Conservation (phyloP, 2,797 vertebrate species). For the Staurois parvus region DNA sequence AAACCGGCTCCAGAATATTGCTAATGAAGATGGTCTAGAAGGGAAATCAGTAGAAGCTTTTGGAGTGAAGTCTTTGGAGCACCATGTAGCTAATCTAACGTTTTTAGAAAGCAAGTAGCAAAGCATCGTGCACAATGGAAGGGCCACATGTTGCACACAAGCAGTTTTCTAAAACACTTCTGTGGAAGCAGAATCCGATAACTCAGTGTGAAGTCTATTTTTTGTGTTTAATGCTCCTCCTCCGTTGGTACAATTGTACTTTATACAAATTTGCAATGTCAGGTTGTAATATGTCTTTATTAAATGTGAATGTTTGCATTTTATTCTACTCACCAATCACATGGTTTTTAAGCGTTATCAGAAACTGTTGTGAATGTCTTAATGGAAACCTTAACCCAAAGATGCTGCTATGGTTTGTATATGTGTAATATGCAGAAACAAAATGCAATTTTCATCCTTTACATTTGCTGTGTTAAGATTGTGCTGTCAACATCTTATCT, state of each 20-base stretch:
- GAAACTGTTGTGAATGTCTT: conserved; percentile 72
- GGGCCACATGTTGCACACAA: conserved; percentile 15
- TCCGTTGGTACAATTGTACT: conserved; percentile 71
- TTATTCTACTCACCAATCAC: conserved; percentile 63
- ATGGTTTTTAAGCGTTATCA: conserved; percentile 64
- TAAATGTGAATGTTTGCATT: conserved; percentile 67
- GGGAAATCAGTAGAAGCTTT: conserved; percentile 82
- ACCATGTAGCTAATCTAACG: conserved; percentile 83
- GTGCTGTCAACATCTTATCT: conserved; percentile 64
- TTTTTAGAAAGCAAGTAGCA: conserved; percentile 87
- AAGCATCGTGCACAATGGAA: not conserved
- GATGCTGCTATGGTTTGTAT: conserved; percentile 74
- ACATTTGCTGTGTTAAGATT: conserved; percentile 59
- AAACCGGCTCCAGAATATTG: conserved; percentile 74
- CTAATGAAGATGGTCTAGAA: conserved; percentile 78
- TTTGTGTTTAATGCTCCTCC: conserved; percentile 22
- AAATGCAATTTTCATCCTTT: conserved; percentile 55
- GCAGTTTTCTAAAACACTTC: conserved; percentile 66
- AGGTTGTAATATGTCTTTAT: conserved; percentile 68
- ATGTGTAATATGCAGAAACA: conserved; percentile 63
- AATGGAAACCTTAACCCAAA: conserved; percentile 78
- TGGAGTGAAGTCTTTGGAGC: conserved; percentile 84
- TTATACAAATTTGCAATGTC: conserved; percentile 61
- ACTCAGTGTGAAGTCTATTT: conserved; percentile 21
- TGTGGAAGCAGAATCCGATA: conserved; percentile 65